phyloP scores from a whole-genome alignment of 2,888 invertebrate genomes.

The Rhabditoides inermis region DNA sequence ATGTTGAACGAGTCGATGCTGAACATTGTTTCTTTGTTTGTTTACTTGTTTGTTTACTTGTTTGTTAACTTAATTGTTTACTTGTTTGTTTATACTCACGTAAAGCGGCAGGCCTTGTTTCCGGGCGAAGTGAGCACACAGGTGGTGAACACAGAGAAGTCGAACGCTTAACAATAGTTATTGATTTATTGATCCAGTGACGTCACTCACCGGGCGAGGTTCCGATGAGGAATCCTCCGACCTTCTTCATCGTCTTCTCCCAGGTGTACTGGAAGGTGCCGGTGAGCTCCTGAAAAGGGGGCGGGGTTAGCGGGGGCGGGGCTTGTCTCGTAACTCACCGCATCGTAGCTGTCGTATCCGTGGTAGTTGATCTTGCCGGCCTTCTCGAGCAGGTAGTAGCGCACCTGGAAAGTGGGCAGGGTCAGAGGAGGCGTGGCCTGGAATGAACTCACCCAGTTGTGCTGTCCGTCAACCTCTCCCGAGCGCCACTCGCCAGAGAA shows the following conservation, averaged over 20 bases:
- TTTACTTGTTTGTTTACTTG: no score
- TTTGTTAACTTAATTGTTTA: no score
- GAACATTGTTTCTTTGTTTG: no score
- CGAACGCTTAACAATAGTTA: constrained; percentile 50
- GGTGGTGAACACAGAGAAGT: constrained; percentile 45
- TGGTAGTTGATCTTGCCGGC: constrained; percentile 45
- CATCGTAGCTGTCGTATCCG: constrained; percentile 42
- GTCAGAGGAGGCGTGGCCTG: background rate
- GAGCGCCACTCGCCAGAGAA: constrained; percentile 47
- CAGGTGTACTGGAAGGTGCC: constrained; percentile 51
- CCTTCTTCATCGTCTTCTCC: constrained; percentile 36
- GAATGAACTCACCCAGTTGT: constrained; percentile 17
- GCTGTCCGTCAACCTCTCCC: constrained; percentile 43
- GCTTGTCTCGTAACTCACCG: constrained; percentile 9
- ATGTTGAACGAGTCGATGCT: no score
- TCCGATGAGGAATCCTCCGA: constrained; percentile 47
- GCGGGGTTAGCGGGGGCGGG: background rate
- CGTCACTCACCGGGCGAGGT: constrained; percentile 41
- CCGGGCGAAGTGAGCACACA: constrained; percentile 44
- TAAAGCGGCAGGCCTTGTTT: constrained; percentile 37
- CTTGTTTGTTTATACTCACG: no score
- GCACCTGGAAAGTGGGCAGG: no score
- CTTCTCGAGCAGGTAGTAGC: constrained; percentile 46
- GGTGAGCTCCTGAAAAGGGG: constrained; percentile 29
- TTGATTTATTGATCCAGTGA: constrained; percentile 4